Percentiles rank a stretch among this genome's conserved stretches.
Evolutionary conservation across 2,888 invertebrate species (phyloP).

Genomic region (Neoaliturus tenellus): DNA sequence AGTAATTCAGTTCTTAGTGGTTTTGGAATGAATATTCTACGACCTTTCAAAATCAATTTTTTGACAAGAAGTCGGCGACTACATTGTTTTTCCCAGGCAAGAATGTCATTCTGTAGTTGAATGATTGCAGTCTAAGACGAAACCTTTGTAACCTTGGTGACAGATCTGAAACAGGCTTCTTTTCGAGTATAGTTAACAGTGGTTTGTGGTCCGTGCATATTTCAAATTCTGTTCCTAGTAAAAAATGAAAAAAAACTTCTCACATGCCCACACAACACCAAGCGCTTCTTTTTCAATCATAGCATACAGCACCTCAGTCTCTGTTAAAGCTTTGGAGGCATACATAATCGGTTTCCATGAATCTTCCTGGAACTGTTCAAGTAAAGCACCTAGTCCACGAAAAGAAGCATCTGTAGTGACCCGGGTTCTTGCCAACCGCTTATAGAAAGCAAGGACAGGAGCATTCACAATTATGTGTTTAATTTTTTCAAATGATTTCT

Average conservation of each 20-base stretch:
- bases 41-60: neutral
- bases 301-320: constrained; percentile 55
- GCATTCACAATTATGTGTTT: constrained; percentile 37
- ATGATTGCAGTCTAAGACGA: constrained; percentile 64
- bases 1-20: neutral
- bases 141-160: constrained; percentile 70
- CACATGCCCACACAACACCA: constrained; percentile 69
- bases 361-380: constrained; percentile 65
- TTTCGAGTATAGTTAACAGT: constrained; percentile 68
- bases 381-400: constrained; percentile 65
- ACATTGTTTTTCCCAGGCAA: constrained; percentile 62
- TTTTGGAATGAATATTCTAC: neutral
- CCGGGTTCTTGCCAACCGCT: constrained; percentile 55
- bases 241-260: constrained; percentile 69
- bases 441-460: constrained; percentile 27
- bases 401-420: constrained; percentile 66
- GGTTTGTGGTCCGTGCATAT: constrained; percentile 71
- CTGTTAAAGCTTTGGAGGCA: constrained; percentile 53
- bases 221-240: constrained; percentile 67
- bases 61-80: neutral
- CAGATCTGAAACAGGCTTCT: constrained; percentile 69
- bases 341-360: constrained; percentile 45
- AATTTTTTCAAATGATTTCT: constrained; percentile 51
- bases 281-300: constrained; percentile 69
- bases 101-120: constrained; percentile 66